These are phyloP conservation scores for Smithornis capensis DNA, from an alignment of 2,113 vertebrate genomes.

Conservation along the genomic window DNA sequence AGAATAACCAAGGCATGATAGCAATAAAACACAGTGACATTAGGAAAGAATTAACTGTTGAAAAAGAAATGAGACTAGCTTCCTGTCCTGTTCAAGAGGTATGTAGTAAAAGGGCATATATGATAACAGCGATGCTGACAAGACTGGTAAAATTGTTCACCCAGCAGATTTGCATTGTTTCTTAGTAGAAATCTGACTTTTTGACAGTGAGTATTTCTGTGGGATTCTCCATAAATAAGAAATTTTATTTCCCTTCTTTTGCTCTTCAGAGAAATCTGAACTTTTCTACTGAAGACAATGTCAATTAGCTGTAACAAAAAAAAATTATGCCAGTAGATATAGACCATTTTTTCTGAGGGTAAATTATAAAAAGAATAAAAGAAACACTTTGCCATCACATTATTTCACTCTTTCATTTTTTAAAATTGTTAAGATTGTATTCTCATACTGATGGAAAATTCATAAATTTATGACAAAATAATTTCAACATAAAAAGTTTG, in stretches of 20 bases:
- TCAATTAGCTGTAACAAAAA: background rate
- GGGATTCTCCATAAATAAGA: background rate
- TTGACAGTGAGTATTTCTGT: background rate
- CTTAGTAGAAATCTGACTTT: background rate
- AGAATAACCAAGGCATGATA: background rate
- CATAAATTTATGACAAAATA: background rate
- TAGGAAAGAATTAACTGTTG: slow-evolving; percentile 23
- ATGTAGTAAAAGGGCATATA: background rate
- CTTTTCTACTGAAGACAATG: background rate
- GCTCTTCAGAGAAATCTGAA: background rate
- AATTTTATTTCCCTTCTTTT: background rate
- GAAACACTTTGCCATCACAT: background rate
- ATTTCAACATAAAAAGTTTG: background rate
- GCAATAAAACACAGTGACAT: background rate
- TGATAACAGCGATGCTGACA: background rate
- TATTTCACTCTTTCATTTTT: background rate
- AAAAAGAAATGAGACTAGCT: background rate
- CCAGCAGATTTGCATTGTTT: background rate
- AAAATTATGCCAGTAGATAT: background rate
- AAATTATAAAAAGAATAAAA: background rate
- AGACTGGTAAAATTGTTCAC: background rate
- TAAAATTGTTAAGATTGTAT: background rate
- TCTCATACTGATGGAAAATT: background rate
- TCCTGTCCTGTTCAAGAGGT: background rate
- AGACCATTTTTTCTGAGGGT: background rate